Evolutionary conservation across 1,140 invertebrate species (phyloP).

Genomic region (Oryctes rhinoceros): DNA sequence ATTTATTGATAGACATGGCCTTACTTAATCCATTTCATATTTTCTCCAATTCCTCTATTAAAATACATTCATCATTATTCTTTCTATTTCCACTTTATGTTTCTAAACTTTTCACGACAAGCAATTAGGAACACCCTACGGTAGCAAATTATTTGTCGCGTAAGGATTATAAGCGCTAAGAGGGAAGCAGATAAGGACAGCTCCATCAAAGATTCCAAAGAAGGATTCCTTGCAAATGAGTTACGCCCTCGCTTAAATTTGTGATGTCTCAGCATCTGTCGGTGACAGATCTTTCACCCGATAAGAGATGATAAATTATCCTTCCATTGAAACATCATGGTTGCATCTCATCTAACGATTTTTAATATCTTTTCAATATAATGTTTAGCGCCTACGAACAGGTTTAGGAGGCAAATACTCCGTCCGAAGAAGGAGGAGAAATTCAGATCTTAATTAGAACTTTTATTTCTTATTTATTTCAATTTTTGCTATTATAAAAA

Average conservation of each 20-base stretch:
- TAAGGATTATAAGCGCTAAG: not conserved
- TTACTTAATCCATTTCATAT: too few relatives aligned
- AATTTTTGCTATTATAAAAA: too few relatives aligned
- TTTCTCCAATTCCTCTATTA: too few relatives aligned
- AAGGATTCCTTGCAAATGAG: not conserved
- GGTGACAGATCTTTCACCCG: constrained; percentile 12
- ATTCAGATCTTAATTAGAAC: not conserved
- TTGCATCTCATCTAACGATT: not conserved
- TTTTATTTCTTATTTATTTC: too few relatives aligned
- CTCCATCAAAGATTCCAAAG: not conserved
- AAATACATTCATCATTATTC: too few relatives aligned
- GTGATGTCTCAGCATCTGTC: not conserved
- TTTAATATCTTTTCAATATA: not conserved
- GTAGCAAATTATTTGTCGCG: not conserved
- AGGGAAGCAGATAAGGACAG: not conserved
- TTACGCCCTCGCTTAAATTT: not conserved
- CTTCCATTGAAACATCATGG: not conserved
- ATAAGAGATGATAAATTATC: constrained; percentile 4
- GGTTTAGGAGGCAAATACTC: not conserved
- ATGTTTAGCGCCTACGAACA: not conserved
- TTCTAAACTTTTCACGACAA: not conserved
- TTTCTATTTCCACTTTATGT: too few relatives aligned
- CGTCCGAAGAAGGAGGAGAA: not conserved
- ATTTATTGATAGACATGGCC: too few relatives aligned
- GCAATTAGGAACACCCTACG: not conserved